A percentile compares a stretch with the other conserved stretches of the same genome.
phyloP scores from a whole-genome alignment of 2,797 vertebrate genomes.

The Helicolenus hilgendorfi region DNA sequence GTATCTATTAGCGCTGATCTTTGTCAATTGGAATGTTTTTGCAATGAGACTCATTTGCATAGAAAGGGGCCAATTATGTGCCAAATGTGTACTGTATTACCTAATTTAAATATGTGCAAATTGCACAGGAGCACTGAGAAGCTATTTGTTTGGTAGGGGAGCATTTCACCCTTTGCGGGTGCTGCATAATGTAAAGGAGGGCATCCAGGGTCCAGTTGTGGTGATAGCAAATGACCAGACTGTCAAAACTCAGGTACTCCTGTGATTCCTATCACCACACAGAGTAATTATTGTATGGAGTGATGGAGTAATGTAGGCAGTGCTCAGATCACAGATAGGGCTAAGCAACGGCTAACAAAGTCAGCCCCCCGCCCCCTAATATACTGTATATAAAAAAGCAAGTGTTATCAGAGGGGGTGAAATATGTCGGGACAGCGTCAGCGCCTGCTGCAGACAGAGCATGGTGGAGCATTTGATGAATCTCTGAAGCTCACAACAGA shows the following conservation, averaged over 20 bases:
- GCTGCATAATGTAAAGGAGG: too few relatives aligned
- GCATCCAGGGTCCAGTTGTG: too few relatives aligned
- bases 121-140: too few relatives aligned
- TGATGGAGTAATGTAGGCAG: too few relatives aligned
- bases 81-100: not conserved
- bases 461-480: constrained; percentile 39
- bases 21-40: not conserved
- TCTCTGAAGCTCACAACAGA: constrained; percentile 29
- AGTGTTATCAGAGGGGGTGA: constrained; percentile 13
- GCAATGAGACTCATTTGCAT: not conserved
- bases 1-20: not conserved
- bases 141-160: too few relatives aligned
- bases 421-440: constrained; percentile 16
- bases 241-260: too few relatives aligned
- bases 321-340: not conserved
- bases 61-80: not conserved
- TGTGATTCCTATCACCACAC: not conserved
- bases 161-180: too few relatives aligned
- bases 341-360: not conserved
- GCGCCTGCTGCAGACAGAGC: constrained; percentile 29
- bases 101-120: too few relatives aligned
- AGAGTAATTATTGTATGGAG: not conserved
- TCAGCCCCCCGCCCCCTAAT: fast-evolving
- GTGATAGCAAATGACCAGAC: too few relatives aligned
- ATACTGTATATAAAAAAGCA: not conserved